Percentiles rank a stretch among this genome's conserved stretches.
Evolutionary conservation across 2,797 vertebrate species (phyloP).

Genomic region (Chloroceryle inda): DNA sequence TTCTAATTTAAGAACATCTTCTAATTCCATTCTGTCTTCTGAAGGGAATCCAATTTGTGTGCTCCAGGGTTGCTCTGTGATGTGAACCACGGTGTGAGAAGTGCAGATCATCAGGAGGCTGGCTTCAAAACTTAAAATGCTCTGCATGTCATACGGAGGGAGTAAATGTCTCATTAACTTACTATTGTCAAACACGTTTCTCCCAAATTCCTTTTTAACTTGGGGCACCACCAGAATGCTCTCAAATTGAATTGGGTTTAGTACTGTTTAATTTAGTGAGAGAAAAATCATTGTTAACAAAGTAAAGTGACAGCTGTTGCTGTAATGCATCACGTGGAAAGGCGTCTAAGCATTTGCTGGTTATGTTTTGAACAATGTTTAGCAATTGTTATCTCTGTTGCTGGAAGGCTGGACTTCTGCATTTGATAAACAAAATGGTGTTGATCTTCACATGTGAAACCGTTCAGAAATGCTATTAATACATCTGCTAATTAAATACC

Average conservation of each 20-base stretch:
- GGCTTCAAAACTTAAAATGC: neutral
- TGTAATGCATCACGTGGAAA: neutral
- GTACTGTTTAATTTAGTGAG: constrained; percentile 29
- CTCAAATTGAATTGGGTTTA: neutral
- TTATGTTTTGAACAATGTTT: neutral
- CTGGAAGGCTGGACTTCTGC: neutral
- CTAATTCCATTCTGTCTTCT: neutral
- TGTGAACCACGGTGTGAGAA: neutral
- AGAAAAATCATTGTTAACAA: constrained; percentile 26
- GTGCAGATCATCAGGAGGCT: neutral
- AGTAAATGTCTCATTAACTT: neutral
- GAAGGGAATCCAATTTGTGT: neutral
- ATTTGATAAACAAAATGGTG: neutral
- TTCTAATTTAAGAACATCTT: neutral
- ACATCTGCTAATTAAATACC: neutral
- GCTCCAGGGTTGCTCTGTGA: neutral
- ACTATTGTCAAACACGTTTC: neutral
- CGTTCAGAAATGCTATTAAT: neutral
- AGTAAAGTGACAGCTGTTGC: constrained; percentile 27
- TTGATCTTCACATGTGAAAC: neutral
- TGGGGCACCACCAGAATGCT: neutral
- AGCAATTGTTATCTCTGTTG: neutral
- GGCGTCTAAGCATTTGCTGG: neutral
- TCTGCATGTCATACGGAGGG: neutral
- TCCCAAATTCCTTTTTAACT: neutral